These are phyloP conservation scores for Trichogramma pretiosum DNA, from an alignment of 1,140 invertebrate species.

Conservation along the genomic window DNA sequence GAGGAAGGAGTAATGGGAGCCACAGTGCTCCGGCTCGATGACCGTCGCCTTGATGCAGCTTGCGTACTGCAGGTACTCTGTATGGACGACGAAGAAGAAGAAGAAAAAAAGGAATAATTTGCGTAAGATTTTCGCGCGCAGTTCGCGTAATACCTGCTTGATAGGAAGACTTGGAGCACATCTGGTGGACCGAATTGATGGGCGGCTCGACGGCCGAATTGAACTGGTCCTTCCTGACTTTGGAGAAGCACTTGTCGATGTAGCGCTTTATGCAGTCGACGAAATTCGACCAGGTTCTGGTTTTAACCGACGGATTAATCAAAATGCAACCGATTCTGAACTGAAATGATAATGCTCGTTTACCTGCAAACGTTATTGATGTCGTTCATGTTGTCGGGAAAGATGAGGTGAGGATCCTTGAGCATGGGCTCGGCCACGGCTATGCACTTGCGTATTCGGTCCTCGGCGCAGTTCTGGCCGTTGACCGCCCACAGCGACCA, in stretches of 20 bases:
- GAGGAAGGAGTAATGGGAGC: constrained; percentile 48
- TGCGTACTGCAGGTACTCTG: constrained; percentile 53
- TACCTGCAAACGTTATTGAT: constrained; percentile 52
- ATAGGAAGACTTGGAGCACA: constrained; percentile 50
- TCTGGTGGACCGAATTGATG: constrained; percentile 51
- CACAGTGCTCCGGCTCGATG: constrained; percentile 48
- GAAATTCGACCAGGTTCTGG: constrained; percentile 49
- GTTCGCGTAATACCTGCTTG: constrained; percentile 41
- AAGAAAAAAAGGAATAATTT: background rate
- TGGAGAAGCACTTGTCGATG: constrained; percentile 51
- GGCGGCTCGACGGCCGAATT: constrained; percentile 51
- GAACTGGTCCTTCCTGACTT: constrained; percentile 46
- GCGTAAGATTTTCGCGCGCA: background rate
- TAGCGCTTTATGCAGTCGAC: constrained; percentile 51
- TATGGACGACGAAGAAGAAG: constrained; percentile 6
- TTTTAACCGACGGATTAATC: no score
- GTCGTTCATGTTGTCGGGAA: constrained; percentile 52
- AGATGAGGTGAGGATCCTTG: constrained; percentile 50
- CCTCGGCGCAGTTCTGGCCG: constrained; percentile 40
- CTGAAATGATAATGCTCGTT: no score
- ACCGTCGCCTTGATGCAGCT: constrained; percentile 53
- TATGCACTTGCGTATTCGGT: constrained; percentile 48
- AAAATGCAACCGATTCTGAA: no score
- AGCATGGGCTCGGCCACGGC: constrained; percentile 50
- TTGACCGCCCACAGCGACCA: constrained; percentile 1